These are phyloP conservation scores for Archocentrus centrarchus DNA, from an alignment of 2,113 vertebrate species.

Conservation along the genomic window DNA sequence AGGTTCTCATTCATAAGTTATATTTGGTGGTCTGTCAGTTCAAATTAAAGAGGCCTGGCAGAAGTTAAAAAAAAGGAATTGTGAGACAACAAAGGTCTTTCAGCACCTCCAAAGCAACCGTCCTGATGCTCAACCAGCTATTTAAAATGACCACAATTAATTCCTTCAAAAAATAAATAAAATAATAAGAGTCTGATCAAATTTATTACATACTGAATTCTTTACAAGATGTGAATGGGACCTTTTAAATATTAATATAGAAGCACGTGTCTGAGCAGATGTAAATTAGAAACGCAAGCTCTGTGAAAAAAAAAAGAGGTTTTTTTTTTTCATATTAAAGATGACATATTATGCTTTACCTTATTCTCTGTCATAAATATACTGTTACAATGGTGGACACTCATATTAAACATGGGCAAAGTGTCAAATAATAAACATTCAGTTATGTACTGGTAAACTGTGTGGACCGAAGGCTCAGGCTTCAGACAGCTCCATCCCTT, in stretches of 20 bases:
- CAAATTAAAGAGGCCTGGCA: neutral
- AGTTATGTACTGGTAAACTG: neutral
- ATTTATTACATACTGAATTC: neutral
- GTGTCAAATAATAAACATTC: neutral
- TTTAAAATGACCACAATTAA: neutral
- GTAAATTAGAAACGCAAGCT: neutral
- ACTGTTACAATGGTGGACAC: neutral
- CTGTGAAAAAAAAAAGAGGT: too few relatives aligned
- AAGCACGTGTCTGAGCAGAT: neutral
- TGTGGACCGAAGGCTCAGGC: neutral
- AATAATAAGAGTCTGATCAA: neutral
- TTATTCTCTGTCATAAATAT: neutral
- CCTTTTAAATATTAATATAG: neutral
- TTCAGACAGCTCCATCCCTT: neutral
- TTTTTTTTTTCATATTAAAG: neutral
- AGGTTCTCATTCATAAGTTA: too few relatives aligned
- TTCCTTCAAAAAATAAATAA: neutral
- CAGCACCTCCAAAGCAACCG: neutral
- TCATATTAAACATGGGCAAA: neutral
- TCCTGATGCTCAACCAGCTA: neutral
- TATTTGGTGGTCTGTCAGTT: too few relatives aligned
- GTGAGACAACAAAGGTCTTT: neutral
- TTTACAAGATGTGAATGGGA: neutral
- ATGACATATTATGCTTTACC: neutral
- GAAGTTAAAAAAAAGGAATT: neutral